Base-by-base conservation (phyloP, 2,113 vertebrate species). In the Hypomesus transpacificus region DNA sequence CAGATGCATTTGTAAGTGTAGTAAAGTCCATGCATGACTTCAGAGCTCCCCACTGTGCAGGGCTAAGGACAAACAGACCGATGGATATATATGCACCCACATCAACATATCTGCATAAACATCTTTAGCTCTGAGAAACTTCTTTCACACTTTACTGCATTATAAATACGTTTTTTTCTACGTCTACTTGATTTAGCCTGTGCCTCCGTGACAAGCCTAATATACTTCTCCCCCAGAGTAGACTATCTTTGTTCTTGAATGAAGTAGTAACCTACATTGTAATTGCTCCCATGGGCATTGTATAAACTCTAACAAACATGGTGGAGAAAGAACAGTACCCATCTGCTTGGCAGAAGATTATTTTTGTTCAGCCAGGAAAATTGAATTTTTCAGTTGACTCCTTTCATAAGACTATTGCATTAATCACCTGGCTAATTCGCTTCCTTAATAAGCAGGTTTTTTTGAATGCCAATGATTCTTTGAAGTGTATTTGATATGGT, bases 361-460 rank as follows among this genome's bases (percentile, higher is more conserved):
- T 75, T 75, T 70, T n/a, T 50, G 57, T 46, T n/a, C 72, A 61
- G 60, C 71, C 57, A 66, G 21, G 66, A 26, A 72, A 82, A 70
- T 50, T 59, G 0, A 68, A 70, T 68, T 28, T 73, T 70, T 70
- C 64, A 60, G 39, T 70, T 6, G 46, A 69, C 51, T 81, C 39
- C 73, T 76, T 75, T 65, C 22, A 28, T 60, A 53, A 68, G 53
- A 16, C 64, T 53, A 73, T 74, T 68, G 53, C 72, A 76, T 82
- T 76, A 22, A 79, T 79, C 76, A 78, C 69, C 22, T 65, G 28
- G 72, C 68, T 79, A 76, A 76, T 79, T 79, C 66, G 26, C 53
- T 65, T 53, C 66, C 6, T 31, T 74, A 67, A 79, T 76, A 66
- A 63, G 58, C 70, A 74, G 68, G 68, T 53, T 16, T 31, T 53